These are phyloP conservation scores for Acronicta leporina DNA, from an alignment of 2,888 invertebrate species.

Conservation along the genomic window DNA sequence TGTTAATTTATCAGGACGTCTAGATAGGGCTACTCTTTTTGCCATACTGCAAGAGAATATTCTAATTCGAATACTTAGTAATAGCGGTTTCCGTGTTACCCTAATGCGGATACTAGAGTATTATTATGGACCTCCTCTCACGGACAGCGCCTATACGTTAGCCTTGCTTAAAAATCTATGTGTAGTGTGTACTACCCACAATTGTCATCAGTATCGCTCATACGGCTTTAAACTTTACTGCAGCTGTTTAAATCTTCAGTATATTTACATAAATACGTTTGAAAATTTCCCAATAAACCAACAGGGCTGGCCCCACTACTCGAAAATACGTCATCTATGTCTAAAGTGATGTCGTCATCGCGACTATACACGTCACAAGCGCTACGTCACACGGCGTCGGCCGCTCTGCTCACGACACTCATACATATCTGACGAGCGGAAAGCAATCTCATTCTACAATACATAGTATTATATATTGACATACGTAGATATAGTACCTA, in stretches of 20 bases:
- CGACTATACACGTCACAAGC: slow-evolving; percentile 32
- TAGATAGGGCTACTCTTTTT: neutral
- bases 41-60: no score
- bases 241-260: neutral
- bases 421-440: slow-evolving; percentile 84
- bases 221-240: no score
- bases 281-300: neutral
- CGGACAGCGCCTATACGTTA: no score
- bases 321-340: slow-evolving; percentile 6
- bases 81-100: neutral
- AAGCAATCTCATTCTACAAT: slow-evolving; percentile 85
- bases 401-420: slow-evolving; percentile 75
- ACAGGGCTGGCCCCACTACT: slow-evolving; percentile 27
- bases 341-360: slow-evolving; percentile 4
- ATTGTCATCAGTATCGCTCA: no score
- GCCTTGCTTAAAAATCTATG: no score
- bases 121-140: no score
- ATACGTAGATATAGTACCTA: slow-evolving; percentile 72
- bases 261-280: neutral
- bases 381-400: slow-evolving; percentile 70
- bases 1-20: neutral
- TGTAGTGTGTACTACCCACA: no score
- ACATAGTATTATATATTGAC: slow-evolving; percentile 65
- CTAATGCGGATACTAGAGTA: no score
- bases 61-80: neutral